Conservation (phyloP, 2,888 invertebrate species). For the Eupithecia insigniata region DNA sequence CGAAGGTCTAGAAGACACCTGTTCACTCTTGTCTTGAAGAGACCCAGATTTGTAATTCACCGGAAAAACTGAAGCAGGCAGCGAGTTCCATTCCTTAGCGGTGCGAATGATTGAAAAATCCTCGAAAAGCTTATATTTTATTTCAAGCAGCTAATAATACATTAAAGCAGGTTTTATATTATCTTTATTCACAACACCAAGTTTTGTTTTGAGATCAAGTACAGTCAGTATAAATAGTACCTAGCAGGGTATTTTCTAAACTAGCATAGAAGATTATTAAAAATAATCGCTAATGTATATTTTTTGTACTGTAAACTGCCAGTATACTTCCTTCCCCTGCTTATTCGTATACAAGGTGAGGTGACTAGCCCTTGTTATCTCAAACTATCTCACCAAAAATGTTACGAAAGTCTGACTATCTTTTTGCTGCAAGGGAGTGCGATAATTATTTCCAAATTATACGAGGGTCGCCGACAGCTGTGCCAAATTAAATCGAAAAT, state of each 20-base stretch:
- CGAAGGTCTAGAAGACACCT: too few relatives aligned
- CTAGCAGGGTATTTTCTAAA: neutral
- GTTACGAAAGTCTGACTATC: constrained; percentile 38
- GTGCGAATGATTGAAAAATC: neutral
- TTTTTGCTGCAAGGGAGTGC: constrained; percentile 59
- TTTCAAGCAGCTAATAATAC: neutral
- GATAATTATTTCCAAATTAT: constrained; percentile 82
- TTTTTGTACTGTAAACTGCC: neutral
- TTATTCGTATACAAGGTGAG: neutral
- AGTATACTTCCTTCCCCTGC: neutral
- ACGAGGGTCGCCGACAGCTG: constrained; percentile 71
- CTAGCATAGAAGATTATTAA: neutral
- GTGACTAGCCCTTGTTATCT: neutral
- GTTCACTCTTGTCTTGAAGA: too few relatives aligned
- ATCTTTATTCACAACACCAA: neutral
- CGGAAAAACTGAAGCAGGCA: too few relatives aligned
- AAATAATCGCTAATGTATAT: neutral
- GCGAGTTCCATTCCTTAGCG: too few relatives aligned
- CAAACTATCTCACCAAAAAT: constrained; percentile 44
- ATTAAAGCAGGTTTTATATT: neutral
- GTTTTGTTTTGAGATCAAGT: too few relatives aligned
- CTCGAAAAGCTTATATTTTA: neutral
- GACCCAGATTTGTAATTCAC: too few relatives aligned
- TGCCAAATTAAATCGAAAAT: constrained; percentile 79
- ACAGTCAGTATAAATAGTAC: neutral